phyloP scores from a whole-genome alignment of 2,797 vertebrate species.

The Phataginus tetradactyla region DNA sequence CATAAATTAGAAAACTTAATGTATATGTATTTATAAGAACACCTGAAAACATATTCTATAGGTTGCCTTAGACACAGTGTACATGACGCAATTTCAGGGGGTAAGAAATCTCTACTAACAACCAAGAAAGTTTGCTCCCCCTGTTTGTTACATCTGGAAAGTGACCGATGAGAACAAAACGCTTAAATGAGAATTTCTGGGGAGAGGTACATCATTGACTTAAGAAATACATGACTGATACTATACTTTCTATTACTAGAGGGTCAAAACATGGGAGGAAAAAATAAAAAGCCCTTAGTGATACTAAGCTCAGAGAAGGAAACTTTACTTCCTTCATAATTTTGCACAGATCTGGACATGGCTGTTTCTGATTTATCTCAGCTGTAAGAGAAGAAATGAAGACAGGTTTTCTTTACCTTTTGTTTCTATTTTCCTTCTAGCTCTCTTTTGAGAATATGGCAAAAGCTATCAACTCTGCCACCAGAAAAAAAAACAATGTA shows the following conservation, averaged over 20 bases:
- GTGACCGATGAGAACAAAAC: not conserved
- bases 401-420: not conserved
- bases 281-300: slow-evolving; percentile 1
- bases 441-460: not conserved
- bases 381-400: not conserved
- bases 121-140: not conserved
- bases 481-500: not conserved
- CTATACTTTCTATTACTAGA: not conserved
- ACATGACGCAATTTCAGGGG: not conserved
- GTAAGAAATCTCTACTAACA: slow-evolving; percentile 5
- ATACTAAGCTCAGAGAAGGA: not conserved
- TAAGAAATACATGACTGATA: not conserved
- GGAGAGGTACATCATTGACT: not conserved
- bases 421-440: slow-evolving; percentile 14
- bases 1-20: not conserved
- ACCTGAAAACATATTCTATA: not conserved
- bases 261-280: not conserved
- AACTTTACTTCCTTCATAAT: slow-evolving; percentile 9
- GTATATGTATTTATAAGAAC: not conserved
- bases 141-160: not conserved
- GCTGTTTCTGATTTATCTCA: slow-evolving; percentile 14
- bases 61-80: not conserved
- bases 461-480: not conserved
- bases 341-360: not conserved
- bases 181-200: slow-evolving; percentile 16